These are phyloP conservation scores for Sarcophilus harrisii DNA, from an alignment of 2,797 vertebrate species.

Conservation along the genomic window DNA sequence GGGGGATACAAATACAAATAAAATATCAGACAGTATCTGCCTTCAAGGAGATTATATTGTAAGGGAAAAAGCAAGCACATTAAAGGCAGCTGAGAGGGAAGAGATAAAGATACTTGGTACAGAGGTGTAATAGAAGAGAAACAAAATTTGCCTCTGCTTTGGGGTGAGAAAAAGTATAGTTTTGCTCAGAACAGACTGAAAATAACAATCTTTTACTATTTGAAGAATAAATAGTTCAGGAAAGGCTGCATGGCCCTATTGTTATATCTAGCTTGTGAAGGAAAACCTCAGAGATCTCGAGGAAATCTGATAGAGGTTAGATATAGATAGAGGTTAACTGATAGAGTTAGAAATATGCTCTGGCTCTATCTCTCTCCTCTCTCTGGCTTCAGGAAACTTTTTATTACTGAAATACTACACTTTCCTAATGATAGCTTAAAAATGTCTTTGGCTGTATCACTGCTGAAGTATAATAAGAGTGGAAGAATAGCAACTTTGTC, in stretches of 20 bases:
- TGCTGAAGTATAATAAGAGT: neutral
- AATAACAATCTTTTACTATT: neutral
- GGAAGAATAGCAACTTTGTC: neutral
- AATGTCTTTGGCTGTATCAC: neutral
- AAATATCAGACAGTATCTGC: neutral
- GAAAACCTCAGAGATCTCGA: neutral
- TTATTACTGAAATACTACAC: neutral
- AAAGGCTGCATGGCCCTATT: neutral
- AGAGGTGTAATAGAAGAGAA: neutral
- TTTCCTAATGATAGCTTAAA: neutral
- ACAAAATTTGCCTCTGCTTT: neutral
- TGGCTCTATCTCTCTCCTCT: neutral
- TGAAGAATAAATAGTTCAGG: neutral
- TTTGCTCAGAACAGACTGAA: neutral
- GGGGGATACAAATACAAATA: neutral
- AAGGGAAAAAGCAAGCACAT: neutral
- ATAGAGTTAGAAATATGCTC: neutral
- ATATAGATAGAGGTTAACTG: neutral
- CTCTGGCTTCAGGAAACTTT: neutral
- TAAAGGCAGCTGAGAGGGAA: neutral
- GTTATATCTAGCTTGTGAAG: neutral
- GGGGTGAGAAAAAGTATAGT: neutral
- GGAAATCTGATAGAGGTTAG: neutral
- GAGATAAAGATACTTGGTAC: neutral
- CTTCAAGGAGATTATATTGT: neutral